Conservation (phyloP, 2,113 vertebrate genomes). For the Suricata suricatta region DNA sequence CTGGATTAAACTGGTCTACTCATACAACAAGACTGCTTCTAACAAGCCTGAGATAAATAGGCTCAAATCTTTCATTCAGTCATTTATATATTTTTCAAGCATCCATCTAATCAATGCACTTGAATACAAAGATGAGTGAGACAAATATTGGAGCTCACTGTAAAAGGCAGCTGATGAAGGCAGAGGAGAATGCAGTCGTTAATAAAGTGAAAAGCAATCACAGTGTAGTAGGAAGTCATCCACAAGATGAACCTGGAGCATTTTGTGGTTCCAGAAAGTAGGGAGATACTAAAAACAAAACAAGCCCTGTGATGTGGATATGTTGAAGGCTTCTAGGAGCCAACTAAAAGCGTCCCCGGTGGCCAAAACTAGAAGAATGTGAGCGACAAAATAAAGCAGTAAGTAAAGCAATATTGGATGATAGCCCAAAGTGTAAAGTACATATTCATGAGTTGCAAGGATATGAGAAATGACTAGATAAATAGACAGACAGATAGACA, state of each 20-base stretch:
- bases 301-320: rapidly evolving
- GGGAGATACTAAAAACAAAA: background rate
- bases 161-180: rapidly evolving
- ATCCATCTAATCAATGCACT: background rate
- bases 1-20: background rate
- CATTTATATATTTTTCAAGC: background rate
- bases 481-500: background rate
- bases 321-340: background rate
- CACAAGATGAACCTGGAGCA: background rate
- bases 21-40: background rate
- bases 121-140: background rate
- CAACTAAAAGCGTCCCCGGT: background rate
- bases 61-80: background rate
- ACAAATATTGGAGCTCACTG: background rate
- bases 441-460: background rate
- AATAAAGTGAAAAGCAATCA: background rate
- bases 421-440: background rate
- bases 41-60: background rate
- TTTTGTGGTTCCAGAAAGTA: background rate
- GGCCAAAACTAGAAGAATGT: background rate
- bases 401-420: background rate
- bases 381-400: background rate
- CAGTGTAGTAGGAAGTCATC: rapidly evolving
- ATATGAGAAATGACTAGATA: background rate
- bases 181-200: rapidly evolving